Base-by-base conservation (phyloP, 2,888 invertebrate species). In the Heliconius erato region DNA sequence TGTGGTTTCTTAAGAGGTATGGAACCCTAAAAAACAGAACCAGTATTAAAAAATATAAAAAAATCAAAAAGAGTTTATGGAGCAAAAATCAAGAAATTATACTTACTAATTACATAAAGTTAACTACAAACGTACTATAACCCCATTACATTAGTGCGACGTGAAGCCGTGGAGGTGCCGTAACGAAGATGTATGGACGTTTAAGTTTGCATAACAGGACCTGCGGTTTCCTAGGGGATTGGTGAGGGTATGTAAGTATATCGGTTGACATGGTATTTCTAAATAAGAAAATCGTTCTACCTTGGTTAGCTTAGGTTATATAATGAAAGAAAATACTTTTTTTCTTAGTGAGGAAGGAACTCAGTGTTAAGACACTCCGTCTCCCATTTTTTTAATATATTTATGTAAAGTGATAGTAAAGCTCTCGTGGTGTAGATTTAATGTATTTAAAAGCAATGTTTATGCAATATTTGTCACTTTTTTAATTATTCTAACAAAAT, bases 171-270 rank as follows among this genome's bases (percentile, higher is more conserved):
- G 49, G 67, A 78, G 78, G 67, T 89, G 83, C 80, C 86, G 82
- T 87, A 92, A 93, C 92, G 92, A 92, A 92, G 92, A 92, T 91
- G 87, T 89, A 92, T 92, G 89, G 90, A 84, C 85, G 88, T 89
- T 87, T 85, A 86, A 89, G 89, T 91, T 91, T 93, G 92, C 72
- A 72, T 80, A 80, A 77, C 76, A 77, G 76, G 44, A n/a, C 67
- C 68, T 59, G 28, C 19, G 77, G 23, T 32, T 35, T 76, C 74
- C 74, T 76, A n/a, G 59, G 74, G 74, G 74, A 76, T 76, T 76
- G 59, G 35, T 76, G n/a, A 35, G 59, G 74, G 14, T 32, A 40
- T 74, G 32, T 74, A 59, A 74, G 74, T 59, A n/a, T 74, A 74
- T 59, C 32, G 59, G 32, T 74, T 26, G 71, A 71, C 44, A 71